Conservation (phyloP, 2,797 vertebrate species). For the Chloroceryle amazona region DNA sequence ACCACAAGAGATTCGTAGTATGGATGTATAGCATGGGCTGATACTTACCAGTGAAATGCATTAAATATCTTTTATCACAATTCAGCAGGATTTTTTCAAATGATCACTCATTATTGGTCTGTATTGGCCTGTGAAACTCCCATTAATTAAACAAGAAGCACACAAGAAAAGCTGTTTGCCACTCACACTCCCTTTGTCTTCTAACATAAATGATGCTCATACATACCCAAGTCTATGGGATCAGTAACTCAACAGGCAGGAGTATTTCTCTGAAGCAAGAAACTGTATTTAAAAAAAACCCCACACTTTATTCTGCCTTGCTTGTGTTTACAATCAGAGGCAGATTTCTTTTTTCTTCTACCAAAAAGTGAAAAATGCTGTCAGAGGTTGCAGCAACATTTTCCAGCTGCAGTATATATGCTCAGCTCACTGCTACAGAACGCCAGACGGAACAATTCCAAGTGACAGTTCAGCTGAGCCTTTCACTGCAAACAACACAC, state of each 20-base stretch:
- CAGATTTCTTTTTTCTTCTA: not conserved
- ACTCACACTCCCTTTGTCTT: not conserved
- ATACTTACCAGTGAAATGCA: not conserved
- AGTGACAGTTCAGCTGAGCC: not conserved
- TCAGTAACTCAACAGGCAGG: not conserved
- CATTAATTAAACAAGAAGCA: not conserved
- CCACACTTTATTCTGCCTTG: not conserved
- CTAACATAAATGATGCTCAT: not conserved
- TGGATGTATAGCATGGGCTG: not conserved
- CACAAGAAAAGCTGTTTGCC: not conserved
- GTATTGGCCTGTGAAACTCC: not conserved
- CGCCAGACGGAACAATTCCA: accelerated
- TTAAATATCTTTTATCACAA: not conserved
- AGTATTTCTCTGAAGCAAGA: not conserved
- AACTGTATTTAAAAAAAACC: accelerated
- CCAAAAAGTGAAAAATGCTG: not conserved
- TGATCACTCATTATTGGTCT: not conserved
- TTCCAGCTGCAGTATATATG: not conserved
- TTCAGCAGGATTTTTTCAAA: not conserved
- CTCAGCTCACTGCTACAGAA: not conserved
- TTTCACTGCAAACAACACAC: not conserved
- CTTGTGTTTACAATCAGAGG: not conserved
- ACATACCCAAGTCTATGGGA: not conserved
- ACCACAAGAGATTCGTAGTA: not conserved
- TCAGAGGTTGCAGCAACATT: not conserved